Evolutionary conservation across 2,888 invertebrate genomes (phyloP).

Genomic region (Chaetogeoica ovagalla): DNA sequence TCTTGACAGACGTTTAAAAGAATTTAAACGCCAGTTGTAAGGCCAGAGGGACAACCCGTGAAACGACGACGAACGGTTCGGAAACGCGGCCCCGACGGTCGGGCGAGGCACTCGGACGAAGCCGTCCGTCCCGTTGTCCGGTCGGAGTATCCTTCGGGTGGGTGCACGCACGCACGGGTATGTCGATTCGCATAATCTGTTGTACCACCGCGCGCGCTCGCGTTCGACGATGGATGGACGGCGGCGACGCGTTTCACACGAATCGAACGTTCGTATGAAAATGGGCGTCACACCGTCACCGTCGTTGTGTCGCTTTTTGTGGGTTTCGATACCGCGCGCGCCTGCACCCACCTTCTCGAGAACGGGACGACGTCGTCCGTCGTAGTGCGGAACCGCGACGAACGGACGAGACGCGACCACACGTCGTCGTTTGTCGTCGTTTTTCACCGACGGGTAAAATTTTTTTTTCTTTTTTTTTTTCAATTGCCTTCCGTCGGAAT

Average conservation of each 20-base stretch:
- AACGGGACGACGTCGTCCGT: background rate
- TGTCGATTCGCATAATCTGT: too few relatives aligned
- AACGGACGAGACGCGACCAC: background rate
- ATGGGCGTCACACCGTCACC: too few relatives aligned
- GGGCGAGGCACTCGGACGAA: background rate
- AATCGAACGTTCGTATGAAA: too few relatives aligned
- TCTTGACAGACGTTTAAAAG: conserved; percentile 50
- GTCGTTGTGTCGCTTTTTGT: too few relatives aligned
- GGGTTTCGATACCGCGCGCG: too few relatives aligned
- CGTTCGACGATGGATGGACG: too few relatives aligned
- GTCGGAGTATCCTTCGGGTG: too few relatives aligned
- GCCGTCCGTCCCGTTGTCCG: too few relatives aligned
- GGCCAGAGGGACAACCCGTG: conserved; percentile 45
- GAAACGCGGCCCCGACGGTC: background rate
- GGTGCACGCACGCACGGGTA: too few relatives aligned
- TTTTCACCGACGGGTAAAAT: background rate
- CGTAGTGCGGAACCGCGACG: background rate
- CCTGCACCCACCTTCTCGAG: background rate
- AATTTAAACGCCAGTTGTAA: conserved; percentile 43
- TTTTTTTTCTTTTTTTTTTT: conserved; percentile 17
- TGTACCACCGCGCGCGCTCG: too few relatives aligned
- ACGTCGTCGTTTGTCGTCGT: background rate
- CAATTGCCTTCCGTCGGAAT: conserved; percentile 49
- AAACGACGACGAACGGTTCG: background rate
- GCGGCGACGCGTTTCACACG: too few relatives aligned